A percentile compares a stretch with the other conserved stretches of the same genome.
These are phyloP conservation scores for Epinephelus coioides DNA, from an alignment of 2,797 vertebrate genomes.

Conservation along the genomic window DNA sequence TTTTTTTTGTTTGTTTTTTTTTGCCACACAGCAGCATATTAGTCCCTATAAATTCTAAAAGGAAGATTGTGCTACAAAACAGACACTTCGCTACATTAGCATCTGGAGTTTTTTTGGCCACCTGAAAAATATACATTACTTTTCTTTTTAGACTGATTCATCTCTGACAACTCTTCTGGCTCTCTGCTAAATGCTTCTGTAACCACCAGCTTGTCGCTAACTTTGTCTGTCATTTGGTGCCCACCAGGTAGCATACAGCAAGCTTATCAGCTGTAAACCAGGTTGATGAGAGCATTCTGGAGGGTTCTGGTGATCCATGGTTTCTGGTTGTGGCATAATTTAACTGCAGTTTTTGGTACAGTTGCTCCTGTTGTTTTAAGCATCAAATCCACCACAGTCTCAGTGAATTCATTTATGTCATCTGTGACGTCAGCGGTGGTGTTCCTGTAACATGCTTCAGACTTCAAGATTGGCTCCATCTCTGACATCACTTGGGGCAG, in stretches of 20 bases:
- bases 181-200: no score
- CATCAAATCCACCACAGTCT: no score
- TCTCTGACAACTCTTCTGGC: neutral
- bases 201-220: neutral
- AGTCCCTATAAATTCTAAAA: neutral
- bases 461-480: no score
- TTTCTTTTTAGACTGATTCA: neutral
- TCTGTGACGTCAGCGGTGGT: no score
- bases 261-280: neutral
- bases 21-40: neutral
- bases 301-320: no score
- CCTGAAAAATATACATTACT: neutral
- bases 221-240: neutral
- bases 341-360: no score
- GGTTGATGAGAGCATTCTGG: neutral
- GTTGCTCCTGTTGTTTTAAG: no score
- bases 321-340: no score
- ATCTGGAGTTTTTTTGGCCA: neutral
- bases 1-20: no score
- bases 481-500: no score
- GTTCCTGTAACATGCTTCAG: no score
- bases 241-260: neutral
- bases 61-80: conserved; percentile 5
- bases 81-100: neutral
- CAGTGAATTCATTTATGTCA: no score